Base-by-base conservation (phyloP, 2,797 vertebrate genomes). In the Pelochelys cantorii region DNA sequence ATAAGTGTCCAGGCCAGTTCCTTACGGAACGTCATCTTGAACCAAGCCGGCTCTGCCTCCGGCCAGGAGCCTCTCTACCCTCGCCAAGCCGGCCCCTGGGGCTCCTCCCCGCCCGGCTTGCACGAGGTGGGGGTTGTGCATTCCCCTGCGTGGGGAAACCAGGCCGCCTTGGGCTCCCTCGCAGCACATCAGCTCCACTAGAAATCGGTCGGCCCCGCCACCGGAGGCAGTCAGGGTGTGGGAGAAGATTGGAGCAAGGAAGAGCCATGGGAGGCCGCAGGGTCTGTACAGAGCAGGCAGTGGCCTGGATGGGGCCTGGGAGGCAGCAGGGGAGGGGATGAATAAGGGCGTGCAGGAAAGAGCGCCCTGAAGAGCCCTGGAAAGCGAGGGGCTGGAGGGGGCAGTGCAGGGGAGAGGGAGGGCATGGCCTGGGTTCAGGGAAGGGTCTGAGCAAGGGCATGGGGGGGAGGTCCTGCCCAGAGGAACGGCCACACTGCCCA, bases 171-270 rank as follows among this genome's bases (percentile, higher is more conserved):
- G 25, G 25, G 74, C 25, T 48, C 37, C 5, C 23, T 1, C 5
- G 1, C 42, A 25, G 60, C n/a, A 20, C 0, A 0, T 1, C 1
- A 0, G 7, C 48, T 57, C 37, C 54, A 23, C 3, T 0, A 0
- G 0, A 48, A 29, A 77, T 27, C 2, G 4, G 12, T 27, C 4
- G 1, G 37, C 15, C 42, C 74, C 37, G 11, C n/a, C 52, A 8
- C 15, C 18, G 52, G 53, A 52, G n/a, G 53, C 53, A 53, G n/a
- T 18, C 79, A 20, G 65, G 29, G 42, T 11, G 5, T 5, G 42
- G 27, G 53, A 5, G 13, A 22, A 4, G 23, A 77, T 42, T 0
- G 0, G 88, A 55, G 74, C 0, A 57, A 68, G n/a, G 59, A 56
- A 62, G 29, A 31, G 34, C 7, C 14, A 10, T 18, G 52, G 25